Evolutionary conservation across 2,797 vertebrate genomes (phyloP).

Genomic region (Ammospiza maritima): DNA sequence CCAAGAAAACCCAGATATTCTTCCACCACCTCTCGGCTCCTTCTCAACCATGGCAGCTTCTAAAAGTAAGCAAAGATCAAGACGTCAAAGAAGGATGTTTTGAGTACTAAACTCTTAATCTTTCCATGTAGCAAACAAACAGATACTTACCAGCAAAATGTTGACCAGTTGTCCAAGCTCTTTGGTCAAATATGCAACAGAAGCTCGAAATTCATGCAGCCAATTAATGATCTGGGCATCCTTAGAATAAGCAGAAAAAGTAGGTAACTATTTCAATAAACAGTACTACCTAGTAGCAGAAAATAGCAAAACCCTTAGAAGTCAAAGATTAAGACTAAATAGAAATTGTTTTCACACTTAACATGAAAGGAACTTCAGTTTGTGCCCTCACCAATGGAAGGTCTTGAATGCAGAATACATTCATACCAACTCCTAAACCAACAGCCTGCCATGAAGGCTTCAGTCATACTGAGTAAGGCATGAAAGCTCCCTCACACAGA

Average conservation of each 20-base stretch:
- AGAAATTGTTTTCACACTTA: not conserved
- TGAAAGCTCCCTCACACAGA: not conserved
- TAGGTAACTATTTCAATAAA: not conserved
- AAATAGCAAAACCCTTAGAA: not conserved
- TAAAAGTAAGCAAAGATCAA: slow-evolving; percentile 39
- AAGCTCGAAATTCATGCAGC: slow-evolving; percentile 90
- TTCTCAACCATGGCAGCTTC: slow-evolving; percentile 88
- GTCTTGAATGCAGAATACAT: not conserved
- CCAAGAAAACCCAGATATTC: slow-evolving; percentile 93
- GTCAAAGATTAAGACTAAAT: not conserved
- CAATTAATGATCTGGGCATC: slow-evolving; percentile 94
- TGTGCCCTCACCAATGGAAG: not conserved
- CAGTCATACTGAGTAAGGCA: not conserved
- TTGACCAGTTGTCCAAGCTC: slow-evolving; percentile 91
- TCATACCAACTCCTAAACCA: not conserved
- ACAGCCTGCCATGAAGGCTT: not conserved
- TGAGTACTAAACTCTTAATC: not conserved
- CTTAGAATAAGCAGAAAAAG: slow-evolving; percentile 74
- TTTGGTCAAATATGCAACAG: slow-evolving; percentile 87
- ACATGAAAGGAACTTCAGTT: not conserved
- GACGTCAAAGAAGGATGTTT: not conserved
- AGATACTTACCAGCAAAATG: slow-evolving; percentile 84
- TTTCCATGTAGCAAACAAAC: not conserved
- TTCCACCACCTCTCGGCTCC: slow-evolving; percentile 88
- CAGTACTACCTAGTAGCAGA: not conserved